A percentile compares a stretch with the other conserved stretches of the same genome.
Evolutionary conservation across 2,888 invertebrate genomes (phyloP).

Genomic region (Dryadula phaetusa): DNA sequence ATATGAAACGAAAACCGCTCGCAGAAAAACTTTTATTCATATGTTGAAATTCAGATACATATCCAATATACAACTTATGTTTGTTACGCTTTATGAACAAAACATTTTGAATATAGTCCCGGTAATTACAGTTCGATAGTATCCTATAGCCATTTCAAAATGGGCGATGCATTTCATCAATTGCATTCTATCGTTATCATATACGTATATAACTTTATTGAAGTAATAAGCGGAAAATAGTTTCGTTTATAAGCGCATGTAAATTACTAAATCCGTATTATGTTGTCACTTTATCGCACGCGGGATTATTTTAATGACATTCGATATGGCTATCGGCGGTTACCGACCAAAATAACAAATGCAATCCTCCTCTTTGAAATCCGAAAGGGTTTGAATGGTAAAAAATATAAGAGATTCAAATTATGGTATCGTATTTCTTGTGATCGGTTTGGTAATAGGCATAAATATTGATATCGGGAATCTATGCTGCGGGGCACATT

Average conservation of each 20-base stretch:
- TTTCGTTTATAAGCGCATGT: slow-evolving; percentile 47
- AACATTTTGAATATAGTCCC: slow-evolving; percentile 22
- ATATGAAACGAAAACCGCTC: background rate
- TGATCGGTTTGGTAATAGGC: slow-evolving; percentile 74
- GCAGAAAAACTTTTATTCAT: background rate
- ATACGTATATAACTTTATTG: slow-evolving; percentile 29
- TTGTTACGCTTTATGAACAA: slow-evolving; percentile 15
- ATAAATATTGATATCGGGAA: slow-evolving; percentile 80
- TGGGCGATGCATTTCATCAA: slow-evolving; percentile 36
- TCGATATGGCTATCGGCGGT: slow-evolving; percentile 14
- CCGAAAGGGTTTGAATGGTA: slow-evolving; percentile 10
- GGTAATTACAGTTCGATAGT: slow-evolving; percentile 28
- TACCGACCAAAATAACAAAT: background rate
- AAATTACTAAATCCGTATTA: slow-evolving; percentile 61
- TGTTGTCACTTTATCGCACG: slow-evolving; percentile 52
- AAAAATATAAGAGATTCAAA: slow-evolving; percentile 30
- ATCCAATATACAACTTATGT: slow-evolving; percentile 1
- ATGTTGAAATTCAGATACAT: slow-evolving; percentile 17
- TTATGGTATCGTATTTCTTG: slow-evolving; percentile 64
- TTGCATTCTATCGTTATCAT: slow-evolving; percentile 19
- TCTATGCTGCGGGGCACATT: slow-evolving; percentile 76
- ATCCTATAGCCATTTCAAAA: slow-evolving; percentile 27
- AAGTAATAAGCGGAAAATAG: slow-evolving; percentile 44
- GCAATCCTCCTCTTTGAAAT: background rate
- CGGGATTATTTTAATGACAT: slow-evolving; percentile 66